Percentiles rank a stretch among this genome's conserved stretches.
These are phyloP conservation scores for Idaea straminata DNA, from an alignment of 2,888 invertebrate species.

Conservation along the genomic window DNA sequence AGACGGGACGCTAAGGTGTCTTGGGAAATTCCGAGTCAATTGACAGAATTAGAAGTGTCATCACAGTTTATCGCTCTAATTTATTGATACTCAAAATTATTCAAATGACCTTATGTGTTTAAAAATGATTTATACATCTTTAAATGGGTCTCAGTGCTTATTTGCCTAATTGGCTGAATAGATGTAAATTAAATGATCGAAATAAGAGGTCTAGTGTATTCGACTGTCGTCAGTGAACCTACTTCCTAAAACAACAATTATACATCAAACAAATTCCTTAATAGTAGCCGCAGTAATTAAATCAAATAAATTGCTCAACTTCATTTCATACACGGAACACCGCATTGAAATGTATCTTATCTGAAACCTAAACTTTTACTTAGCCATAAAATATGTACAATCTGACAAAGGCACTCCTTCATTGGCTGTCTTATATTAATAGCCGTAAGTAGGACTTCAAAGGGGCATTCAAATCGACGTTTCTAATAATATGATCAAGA, in stretches of 20 bases:
- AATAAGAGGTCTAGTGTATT: background rate
- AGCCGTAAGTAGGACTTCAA: background rate
- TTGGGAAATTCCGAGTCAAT: slow-evolving; percentile 35
- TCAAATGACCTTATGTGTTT: slow-evolving; percentile 2
- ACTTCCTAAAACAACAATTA: background rate
- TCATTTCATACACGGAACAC: background rate
- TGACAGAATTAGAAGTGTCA: slow-evolving; percentile 42
- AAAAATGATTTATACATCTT: background rate
- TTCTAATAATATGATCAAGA: background rate
- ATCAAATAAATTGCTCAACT: background rate
- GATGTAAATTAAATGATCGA: background rate
- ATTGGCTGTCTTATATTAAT: slow-evolving; percentile 4
- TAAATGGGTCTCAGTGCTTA: background rate
- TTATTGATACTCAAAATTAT: slow-evolving; percentile 10
- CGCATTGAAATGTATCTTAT: background rate
- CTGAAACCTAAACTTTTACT: background rate
- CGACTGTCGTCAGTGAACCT: background rate
- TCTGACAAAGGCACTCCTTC: slow-evolving; percentile 1
- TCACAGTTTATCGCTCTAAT: slow-evolving; percentile 28
- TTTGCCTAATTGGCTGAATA: slow-evolving; percentile 1
- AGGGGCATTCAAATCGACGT: slow-evolving; percentile 2
- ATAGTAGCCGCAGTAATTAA: background rate
- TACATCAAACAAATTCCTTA: background rate
- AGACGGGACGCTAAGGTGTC: slow-evolving; percentile 28
- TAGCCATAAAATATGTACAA: slow-evolving; percentile 3